Base-by-base conservation (phyloP, 2,113 vertebrate genomes). In the Lasiurus cinereus region DNA sequence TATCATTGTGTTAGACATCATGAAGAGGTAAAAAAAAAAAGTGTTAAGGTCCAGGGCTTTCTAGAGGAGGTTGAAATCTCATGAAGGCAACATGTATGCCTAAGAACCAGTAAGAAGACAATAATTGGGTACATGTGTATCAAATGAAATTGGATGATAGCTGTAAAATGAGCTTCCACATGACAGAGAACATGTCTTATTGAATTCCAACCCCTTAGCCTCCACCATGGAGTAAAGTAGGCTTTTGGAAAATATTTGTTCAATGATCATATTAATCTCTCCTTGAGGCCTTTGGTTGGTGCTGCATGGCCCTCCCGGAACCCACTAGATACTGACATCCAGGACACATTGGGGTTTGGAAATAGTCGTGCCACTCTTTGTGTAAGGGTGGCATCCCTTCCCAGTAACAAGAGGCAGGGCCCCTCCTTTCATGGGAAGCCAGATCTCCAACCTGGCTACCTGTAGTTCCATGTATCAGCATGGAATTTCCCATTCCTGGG, bases 61-160 rank as follows among this genome's bases (percentile, higher is more conserved):
- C 80, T 87, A 72, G 66, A 83, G 52, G 14, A 83, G 87, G 73
- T 79, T 70, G 67, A 91, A 80, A 93, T 78, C 33, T 66, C 46
- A 52, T 2, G 0, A 31, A 90, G 48, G 16, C 1, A 80, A 11
- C 67, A 70, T 56, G 67, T 62, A 52, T 72, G n/a, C 27, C 52
- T 90, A 62, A 80, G 86, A 78, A 66, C 6, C 27, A 52, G 3
- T 48, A 67, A 79, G 18, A 64, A 8, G 39, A 79, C 11, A 93
- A 78, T 48, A 56, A 56, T 13, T 16, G 6, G 66, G 69, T 78
- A 15, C 22, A 33, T 78, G n/a, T 22, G 3, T 76, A 31, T 36
- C 19, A 43, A 14, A 33, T 46, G 9, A 64, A 73, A 62, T 10
- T 59, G 33, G 66, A 14, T 62, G 69, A 84, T 0, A 6, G 54